These are phyloP conservation scores for Temnothorax longispinosus DNA, from an alignment of 1,140 invertebrate species.

Conservation along the genomic window DNA sequence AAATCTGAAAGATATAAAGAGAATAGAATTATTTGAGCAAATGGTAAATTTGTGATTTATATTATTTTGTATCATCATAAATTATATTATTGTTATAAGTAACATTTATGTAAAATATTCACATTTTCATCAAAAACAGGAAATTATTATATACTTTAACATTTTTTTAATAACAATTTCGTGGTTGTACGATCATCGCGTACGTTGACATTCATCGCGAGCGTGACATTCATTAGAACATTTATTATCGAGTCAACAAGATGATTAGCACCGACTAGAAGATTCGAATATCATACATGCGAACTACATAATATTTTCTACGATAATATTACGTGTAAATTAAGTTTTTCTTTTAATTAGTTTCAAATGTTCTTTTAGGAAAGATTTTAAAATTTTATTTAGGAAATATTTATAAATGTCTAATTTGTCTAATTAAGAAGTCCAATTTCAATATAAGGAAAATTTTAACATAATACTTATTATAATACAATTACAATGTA, in stretches of 20 bases:
- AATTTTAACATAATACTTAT: background rate
- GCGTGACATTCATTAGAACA: conserved; percentile 51
- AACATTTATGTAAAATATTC: background rate
- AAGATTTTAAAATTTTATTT: background rate
- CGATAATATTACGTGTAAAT: background rate
- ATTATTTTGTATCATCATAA: too few species aligned
- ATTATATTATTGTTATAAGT: background rate
- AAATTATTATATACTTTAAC: conserved; percentile 4
- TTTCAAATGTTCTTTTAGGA: background rate
- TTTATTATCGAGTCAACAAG: conserved; percentile 64
- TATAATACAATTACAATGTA: background rate
- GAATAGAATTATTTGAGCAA: background rate
- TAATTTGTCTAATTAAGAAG: background rate
- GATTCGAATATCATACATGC: background rate
- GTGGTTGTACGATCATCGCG: background rate
- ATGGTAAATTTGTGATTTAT: background rate
- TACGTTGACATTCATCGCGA: background rate
- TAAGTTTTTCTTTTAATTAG: conserved; percentile 15
- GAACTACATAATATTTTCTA: background rate
- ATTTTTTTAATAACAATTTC: background rate
- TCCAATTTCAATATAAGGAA: background rate
- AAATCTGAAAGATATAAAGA: background rate
- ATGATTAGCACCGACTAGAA: conserved; percentile 59
- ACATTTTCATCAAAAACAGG: background rate
- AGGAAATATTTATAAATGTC: background rate